Evolutionary conservation across 1,140 invertebrate species (phyloP), one percentile per base, ranked within the genome.

Genomic region (Coelopa frigida): DNA sequence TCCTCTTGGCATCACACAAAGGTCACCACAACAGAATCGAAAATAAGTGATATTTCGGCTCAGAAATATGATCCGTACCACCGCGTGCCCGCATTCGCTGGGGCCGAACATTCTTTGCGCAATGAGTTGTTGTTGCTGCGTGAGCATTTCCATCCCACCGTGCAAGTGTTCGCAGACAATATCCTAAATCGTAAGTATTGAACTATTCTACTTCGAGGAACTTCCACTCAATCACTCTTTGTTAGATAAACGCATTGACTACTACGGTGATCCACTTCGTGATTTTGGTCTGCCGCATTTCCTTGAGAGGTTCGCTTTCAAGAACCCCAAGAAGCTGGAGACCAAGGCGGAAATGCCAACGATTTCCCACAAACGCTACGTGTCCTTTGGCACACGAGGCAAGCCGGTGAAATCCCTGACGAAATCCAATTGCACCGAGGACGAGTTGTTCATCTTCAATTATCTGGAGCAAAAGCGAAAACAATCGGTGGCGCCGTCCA

Each of bases 251-350:
- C 55, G 72, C 41, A 85, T 97, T 24, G 75, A 81, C 20, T 98
- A 98, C 61, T 78, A 79, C 43, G 94, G 95, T 0, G 91, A 98
- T 74, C 94, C 94, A 0, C 69, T 98, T 1, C 79, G 88, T 59
- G 94, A 98, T 72, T 93, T 97, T 59, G 87, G 85, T 0, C 68
- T 90, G 1, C 84, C 90, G 20, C 74, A 89, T 48, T 98, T 98
- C 63, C 72, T 98, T 10, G 94, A 98, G 62, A 76, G 93, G 45
- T 98, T 96, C 70, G 89, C 92, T 2, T 98, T 92, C 59, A 91
- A 94, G 68, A 98, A 98, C 75, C 92, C 94, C 0, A 98, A 98
- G 68, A 84, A 83, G 49, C 45, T 76, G 2, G 68, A 70, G 14
- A 63, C 75, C 29, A 68, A 71, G 22, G 54, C 59, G 41, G 58